A percentile compares a stretch with the other conserved stretches of the same genome.
phyloP scores from a whole-genome alignment of 2,113 vertebrate genomes.

The Scophthalmus maximus region DNA sequence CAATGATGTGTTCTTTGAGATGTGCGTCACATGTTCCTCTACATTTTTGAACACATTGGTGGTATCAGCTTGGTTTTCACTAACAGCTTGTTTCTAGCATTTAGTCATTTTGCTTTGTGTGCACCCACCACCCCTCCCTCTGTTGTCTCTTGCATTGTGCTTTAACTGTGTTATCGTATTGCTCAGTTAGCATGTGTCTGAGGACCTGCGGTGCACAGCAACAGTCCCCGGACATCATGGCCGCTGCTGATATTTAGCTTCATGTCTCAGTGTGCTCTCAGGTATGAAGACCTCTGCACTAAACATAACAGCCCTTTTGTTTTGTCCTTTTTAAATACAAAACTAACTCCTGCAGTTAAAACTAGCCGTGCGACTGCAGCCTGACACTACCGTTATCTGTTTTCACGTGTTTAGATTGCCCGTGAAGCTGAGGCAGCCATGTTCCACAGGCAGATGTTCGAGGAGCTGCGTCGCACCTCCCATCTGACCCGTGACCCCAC shows the following conservation, averaged over 20 bases:
- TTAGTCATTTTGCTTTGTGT: constrained; percentile 31
- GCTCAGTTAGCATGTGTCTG: constrained; percentile 85
- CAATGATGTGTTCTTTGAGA: background rate
- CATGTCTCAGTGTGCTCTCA: constrained; percentile 89
- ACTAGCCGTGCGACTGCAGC: constrained; percentile 5
- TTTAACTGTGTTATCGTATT: constrained; percentile 82
- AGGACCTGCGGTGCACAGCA: constrained; percentile 80
- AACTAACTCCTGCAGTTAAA: constrained; percentile 51
- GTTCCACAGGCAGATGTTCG: constrained; percentile 98
- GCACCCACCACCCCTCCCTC: constrained; percentile 47
- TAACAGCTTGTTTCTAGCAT: constrained; percentile 47
- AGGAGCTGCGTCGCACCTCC: constrained; percentile 94
- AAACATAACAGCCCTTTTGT: constrained; percentile 16
- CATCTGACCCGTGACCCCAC: constrained; percentile 96
- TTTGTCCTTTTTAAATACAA: constrained; percentile 37
- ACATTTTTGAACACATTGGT: background rate
- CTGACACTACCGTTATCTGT: background rate
- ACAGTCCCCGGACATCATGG: constrained; percentile 83
- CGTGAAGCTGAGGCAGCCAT: constrained; percentile 98
- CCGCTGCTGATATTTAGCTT: constrained; percentile 88
- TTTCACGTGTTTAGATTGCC: constrained; percentile 86
- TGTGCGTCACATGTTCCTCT: background rate
- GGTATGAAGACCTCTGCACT: constrained; percentile 71
- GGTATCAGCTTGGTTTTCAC: constrained; percentile 26
- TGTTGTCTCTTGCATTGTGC: constrained; percentile 66